Conservation (phyloP, 2,888 invertebrate genomes). For the Agrochola litura region DNA sequence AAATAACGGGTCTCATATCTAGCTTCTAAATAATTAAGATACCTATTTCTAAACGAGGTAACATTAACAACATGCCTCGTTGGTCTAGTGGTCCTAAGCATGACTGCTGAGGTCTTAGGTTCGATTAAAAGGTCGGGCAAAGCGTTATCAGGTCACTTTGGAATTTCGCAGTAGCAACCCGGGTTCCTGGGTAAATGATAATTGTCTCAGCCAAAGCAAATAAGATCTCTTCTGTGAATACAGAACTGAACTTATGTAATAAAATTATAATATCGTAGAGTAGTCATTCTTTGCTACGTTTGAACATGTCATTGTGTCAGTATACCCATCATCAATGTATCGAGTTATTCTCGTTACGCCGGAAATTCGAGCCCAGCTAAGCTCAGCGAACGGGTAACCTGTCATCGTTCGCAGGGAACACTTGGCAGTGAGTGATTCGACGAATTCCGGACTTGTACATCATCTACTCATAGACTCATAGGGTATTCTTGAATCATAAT, state of each 20-base stretch:
- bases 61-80: too few relatives aligned
- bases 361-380: conserved; percentile 18
- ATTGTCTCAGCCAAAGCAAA: too few relatives aligned
- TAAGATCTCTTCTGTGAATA: neutral
- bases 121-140: too few relatives aligned
- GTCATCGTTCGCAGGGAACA: conserved; percentile 24
- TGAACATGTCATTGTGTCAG: conserved; percentile 7
- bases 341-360: conserved; percentile 24
- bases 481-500: neutral
- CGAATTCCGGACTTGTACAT: conserved; percentile 14
- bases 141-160: too few relatives aligned
- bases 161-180: too few relatives aligned
- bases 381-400: conserved; percentile 17
- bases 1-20: too few relatives aligned
- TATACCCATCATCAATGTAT: conserved; percentile 16
- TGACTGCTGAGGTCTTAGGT: too few relatives aligned
- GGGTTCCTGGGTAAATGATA: too few relatives aligned
- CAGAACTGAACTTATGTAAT: neutral
- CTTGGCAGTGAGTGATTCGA: conserved; percentile 49
- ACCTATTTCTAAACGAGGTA: too few relatives aligned
- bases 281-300: conserved; percentile 1
- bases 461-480: neutral
- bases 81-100: too few relatives aligned
- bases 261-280: neutral
- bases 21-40: neutral